Base-by-base conservation (phyloP, 1,140 invertebrate genomes). In the Aricia agestis region DNA sequence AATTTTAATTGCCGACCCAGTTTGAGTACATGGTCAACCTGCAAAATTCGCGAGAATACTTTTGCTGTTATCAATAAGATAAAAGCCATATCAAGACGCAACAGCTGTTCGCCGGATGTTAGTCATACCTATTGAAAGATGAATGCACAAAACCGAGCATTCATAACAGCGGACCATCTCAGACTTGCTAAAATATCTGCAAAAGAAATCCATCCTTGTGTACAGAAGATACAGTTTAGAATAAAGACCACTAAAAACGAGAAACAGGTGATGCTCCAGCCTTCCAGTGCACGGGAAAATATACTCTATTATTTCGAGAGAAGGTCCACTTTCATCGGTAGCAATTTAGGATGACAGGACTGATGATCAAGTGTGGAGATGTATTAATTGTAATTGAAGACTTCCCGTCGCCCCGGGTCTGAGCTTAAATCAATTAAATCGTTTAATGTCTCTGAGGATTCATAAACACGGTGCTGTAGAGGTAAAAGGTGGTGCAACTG, bases 351-450 rank as follows among this genome's bases (percentile, higher is more conserved):
- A 52, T 52, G 45, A 13, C 45, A 52, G 45, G 45, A 11, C 13
- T 52, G 45, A 13, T 52, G 45, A 52, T 52, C 45, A 52, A 81
- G 79, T 82, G 82, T 81, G 77, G 85, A 86, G 68, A 76, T 70
- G 77, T 81, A 84, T 83, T 86, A 83, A 82, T 78, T 80, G 79
- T 86, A 88, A 90, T 90, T 90, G 84, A 87, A 82, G 80, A 87
- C 86, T 85, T 90, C 88, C 88, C 80, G 86, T 86, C 84, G 73
- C 42, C 57, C 66, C 15, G 72, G 17, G 36, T 67, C 63, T 69
- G 61, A 67, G 67, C 72, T 71, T 78, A 79, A 81, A 83, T 80
- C 79, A 83, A 83, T 84, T 77, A 77, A 77, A 80, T 81, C 76
- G 71, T 67, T 67, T 67, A 69, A 57, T 59, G 15, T 67, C 42